Conservation (phyloP, 2,113 vertebrate species). For the Mus pahari region DNA sequence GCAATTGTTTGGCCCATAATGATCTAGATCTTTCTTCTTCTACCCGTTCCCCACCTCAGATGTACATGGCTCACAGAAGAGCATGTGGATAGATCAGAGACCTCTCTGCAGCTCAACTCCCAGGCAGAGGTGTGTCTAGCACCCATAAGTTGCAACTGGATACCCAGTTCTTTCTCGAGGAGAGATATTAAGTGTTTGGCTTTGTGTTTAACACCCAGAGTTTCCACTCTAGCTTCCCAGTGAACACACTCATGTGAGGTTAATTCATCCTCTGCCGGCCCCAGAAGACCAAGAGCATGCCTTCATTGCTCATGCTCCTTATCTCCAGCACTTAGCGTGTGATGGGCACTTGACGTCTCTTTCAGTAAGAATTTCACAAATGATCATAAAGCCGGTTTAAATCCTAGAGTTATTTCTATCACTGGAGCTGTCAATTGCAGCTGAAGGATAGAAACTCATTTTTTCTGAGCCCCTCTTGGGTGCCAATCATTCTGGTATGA, state of each 20-base stretch:
- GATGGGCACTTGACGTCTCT: no score
- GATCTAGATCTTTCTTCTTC: neutral
- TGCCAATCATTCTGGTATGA: neutral
- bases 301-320: neutral
- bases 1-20: neutral
- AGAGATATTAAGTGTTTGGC: no score
- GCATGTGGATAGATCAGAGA: neutral
- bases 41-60: fast-evolving
- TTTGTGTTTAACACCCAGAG: neutral
- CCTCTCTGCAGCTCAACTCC: neutral
- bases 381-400: neutral
- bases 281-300: neutral
- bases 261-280: neutral
- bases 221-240: neutral
- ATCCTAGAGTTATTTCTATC: neutral
- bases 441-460: neutral
- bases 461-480: neutral
- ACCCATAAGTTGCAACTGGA: neutral
- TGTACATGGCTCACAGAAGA: neutral
- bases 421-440: neutral
- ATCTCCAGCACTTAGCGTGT: neutral
- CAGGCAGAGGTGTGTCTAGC: neutral
- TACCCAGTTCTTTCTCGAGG: neutral
- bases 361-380: neutral
- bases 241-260: neutral